Conservation (phyloP, 2,888 invertebrate species). For the Operophtera brumata region DNA sequence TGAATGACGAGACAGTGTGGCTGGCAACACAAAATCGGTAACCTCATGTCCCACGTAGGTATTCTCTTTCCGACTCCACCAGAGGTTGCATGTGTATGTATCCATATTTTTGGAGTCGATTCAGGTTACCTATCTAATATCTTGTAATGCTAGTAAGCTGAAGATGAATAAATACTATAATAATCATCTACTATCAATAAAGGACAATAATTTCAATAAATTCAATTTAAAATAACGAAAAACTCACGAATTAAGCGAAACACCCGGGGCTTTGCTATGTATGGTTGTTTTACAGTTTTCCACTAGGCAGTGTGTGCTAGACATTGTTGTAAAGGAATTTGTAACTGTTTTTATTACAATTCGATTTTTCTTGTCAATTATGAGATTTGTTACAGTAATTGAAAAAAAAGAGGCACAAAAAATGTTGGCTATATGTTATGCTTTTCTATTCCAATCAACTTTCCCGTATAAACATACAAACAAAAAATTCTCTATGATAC, state of each 20-base stretch:
- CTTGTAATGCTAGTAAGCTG: neutral
- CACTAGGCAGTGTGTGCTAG: slow-evolving; percentile 56
- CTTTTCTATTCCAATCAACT: too few relatives aligned
- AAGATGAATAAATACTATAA: neutral
- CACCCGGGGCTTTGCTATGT: slow-evolving; percentile 57
- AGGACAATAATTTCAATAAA: neutral
- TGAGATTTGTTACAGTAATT: too few relatives aligned
- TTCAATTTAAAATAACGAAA: neutral
- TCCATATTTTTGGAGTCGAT: too few relatives aligned
- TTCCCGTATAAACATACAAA: too few relatives aligned
- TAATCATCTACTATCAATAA: too few relatives aligned
- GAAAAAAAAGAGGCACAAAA: too few relatives aligned
- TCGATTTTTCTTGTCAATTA: neutral
- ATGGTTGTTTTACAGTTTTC: slow-evolving; percentile 60
- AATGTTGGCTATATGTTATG: too few relatives aligned
- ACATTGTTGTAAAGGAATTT: slow-evolving; percentile 36
- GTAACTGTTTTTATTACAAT: neutral
- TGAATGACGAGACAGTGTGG: too few relatives aligned
- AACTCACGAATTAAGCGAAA: slow-evolving; percentile 62
- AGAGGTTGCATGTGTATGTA: neutral
- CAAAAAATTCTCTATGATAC: too few relatives aligned
- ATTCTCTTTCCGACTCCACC: neutral
- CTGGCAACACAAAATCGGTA: too few relatives aligned
- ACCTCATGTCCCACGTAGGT: too few relatives aligned
- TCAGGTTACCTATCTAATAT: neutral